These are phyloP conservation scores for Drymonia ruficornis DNA, from an alignment of 2,888 invertebrate species.

Conservation along the genomic window DNA sequence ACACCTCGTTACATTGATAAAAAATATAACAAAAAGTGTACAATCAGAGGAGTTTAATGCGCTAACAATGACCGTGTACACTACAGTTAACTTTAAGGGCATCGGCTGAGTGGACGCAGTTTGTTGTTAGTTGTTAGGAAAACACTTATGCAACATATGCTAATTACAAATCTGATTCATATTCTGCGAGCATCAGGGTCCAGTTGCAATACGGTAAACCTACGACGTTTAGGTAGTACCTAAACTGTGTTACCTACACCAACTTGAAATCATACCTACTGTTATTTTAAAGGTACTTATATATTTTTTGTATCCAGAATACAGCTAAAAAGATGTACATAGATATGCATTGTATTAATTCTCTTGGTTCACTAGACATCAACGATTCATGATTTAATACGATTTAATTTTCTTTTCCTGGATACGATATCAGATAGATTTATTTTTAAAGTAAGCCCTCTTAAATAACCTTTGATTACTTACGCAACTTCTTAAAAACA, in stretches of 20 bases:
- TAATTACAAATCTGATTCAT: constrained; percentile 6
- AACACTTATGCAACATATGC: constrained; percentile 4
- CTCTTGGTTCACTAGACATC: too few relatives aligned
- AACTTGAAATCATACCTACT: background rate
- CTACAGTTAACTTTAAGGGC: constrained; percentile 5
- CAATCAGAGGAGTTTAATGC: background rate
- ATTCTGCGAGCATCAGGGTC: constrained; percentile 6
- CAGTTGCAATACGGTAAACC: background rate
- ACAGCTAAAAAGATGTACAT: too few relatives aligned
- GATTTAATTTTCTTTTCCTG: too few relatives aligned
- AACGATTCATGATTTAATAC: too few relatives aligned
- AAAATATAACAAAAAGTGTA: background rate
- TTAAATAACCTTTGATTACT: too few relatives aligned
- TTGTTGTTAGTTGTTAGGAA: background rate
- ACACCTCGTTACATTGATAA: background rate
- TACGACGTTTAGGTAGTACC: background rate
- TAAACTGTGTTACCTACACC: background rate
- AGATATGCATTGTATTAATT: too few relatives aligned
- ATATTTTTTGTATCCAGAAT: too few relatives aligned
- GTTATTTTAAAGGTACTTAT: too few relatives aligned
- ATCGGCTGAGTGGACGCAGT: constrained; percentile 4
- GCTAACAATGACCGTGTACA: background rate
- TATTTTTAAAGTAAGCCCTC: too few relatives aligned
- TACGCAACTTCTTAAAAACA: too few relatives aligned
- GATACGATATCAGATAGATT: too few relatives aligned